Conservation (phyloP, 2,113 vertebrate genomes). For the Pteronura brasiliensis region DNA sequence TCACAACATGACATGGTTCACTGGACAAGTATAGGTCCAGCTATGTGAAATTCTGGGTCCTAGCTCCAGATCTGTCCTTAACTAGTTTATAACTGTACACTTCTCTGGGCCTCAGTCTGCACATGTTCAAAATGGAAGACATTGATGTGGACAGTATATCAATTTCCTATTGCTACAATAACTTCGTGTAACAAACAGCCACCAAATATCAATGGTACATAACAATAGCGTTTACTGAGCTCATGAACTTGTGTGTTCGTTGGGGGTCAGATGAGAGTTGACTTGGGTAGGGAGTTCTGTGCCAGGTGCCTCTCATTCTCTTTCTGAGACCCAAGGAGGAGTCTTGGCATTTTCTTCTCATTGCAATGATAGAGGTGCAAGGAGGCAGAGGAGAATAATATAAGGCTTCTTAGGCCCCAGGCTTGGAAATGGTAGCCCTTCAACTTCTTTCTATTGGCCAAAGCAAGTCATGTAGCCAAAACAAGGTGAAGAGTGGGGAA, state of each 20-base stretch:
- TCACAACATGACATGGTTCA: not conserved
- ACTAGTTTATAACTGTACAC: not conserved
- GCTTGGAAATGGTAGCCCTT: not conserved
- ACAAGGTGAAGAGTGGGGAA: not conserved
- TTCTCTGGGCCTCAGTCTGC: not conserved
- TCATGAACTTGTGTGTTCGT: not conserved
- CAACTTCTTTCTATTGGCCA: not conserved
- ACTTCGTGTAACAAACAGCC: not conserved
- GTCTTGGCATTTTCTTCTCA: not conserved
- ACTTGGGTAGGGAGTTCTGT: not conserved
- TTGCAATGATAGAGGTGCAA: not conserved
- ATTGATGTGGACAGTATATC: not conserved
- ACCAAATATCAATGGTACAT: not conserved
- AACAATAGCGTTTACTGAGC: not conserved
- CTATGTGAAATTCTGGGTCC: not conserved
- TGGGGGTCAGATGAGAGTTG: not conserved
- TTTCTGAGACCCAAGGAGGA: not conserved
- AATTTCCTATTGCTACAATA: not conserved
- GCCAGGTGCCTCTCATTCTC: not conserved
- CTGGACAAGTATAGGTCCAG: not conserved
- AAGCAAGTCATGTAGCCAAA: not conserved
- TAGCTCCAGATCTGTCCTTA: not conserved
- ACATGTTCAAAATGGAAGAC: not conserved
- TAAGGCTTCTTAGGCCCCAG: not conserved
- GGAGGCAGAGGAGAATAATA: not conserved